A percentile compares a stretch with the other conserved stretches of the same genome.
Evolutionary conservation across 1,140 invertebrate species (phyloP).

Genomic region (Cepaea nemoralis): DNA sequence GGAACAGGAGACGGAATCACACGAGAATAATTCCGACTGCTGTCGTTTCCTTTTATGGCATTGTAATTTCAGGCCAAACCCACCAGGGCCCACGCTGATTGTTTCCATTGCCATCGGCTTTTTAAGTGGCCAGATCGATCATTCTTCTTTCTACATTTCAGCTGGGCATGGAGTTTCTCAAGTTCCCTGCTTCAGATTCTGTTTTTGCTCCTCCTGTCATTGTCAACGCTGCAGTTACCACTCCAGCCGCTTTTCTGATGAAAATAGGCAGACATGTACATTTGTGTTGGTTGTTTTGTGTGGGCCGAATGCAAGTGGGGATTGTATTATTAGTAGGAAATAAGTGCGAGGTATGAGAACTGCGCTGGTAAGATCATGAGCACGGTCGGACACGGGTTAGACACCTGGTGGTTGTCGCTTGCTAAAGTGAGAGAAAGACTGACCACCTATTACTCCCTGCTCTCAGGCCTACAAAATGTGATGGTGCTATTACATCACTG

Average conservation of each 20-base stretch:
- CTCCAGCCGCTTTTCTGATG: not conserved
- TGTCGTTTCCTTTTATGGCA: not conserved
- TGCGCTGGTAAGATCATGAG: no score
- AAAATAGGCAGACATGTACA: no score
- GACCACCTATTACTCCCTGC: no score
- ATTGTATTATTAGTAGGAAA: no score
- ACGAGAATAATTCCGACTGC: not conserved
- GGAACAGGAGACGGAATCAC: not conserved
- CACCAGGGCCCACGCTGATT: conserved; percentile 1
- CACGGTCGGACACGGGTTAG: no score
- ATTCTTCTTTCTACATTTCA: not conserved
- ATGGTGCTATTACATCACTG: no score
- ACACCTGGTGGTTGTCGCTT: no score
- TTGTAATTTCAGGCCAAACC: not conserved
- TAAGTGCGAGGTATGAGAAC: no score
- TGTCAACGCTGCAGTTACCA: not conserved
- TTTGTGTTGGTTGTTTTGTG: no score
- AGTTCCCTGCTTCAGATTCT: not conserved
- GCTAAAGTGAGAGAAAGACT: no score
- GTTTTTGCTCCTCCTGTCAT: not conserved
- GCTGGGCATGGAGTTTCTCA: not conserved
- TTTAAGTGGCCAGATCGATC: not conserved
- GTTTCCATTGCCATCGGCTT: not conserved
- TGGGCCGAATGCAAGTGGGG: no score
- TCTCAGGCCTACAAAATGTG: no score